Conservation (phyloP, 2,888 invertebrate species). For the Cheiracanthium punctorium region DNA sequence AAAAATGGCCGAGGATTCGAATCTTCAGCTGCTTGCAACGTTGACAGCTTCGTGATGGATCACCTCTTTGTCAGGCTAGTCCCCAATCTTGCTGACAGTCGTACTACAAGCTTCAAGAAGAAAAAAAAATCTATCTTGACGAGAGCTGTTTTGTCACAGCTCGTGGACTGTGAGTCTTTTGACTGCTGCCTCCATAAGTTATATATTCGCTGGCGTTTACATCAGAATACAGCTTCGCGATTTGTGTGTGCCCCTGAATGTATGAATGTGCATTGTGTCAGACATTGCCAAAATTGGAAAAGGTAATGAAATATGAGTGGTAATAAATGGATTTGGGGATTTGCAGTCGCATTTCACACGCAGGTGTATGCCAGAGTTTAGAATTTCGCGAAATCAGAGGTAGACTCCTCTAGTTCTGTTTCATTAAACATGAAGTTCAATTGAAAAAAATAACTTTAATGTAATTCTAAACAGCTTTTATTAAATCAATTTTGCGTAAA, state of each 20-base stretch:
- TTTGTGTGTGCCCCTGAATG: not conserved
- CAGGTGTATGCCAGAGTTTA: too few relatives aligned
- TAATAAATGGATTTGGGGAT: too few relatives aligned
- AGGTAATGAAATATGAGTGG: too few relatives aligned
- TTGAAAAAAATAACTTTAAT: too few relatives aligned
- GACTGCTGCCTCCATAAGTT: not conserved
- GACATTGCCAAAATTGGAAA: too few relatives aligned
- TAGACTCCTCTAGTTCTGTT: too few relatives aligned
- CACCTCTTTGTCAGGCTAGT: constrained; percentile 62
- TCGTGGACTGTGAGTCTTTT: not conserved
- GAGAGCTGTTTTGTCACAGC: constrained; percentile 1
- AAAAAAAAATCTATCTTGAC: not conserved
- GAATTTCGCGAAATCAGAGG: too few relatives aligned
- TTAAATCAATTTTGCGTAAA: too few relatives aligned
- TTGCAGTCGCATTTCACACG: too few relatives aligned
- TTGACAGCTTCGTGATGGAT: constrained; percentile 61
- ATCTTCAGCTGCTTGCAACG: constrained; percentile 43
- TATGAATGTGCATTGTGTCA: not conserved
- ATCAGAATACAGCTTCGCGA: not conserved
- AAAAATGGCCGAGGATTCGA: constrained; percentile 7
- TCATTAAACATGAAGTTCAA: too few relatives aligned
- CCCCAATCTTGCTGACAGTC: constrained; percentile 11
- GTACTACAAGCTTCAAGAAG: not conserved
- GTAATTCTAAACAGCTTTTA: too few relatives aligned
- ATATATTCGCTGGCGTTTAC: not conserved